Base-by-base conservation (phyloP, 2,113 vertebrate species). In the Nasalis larvatus region DNA sequence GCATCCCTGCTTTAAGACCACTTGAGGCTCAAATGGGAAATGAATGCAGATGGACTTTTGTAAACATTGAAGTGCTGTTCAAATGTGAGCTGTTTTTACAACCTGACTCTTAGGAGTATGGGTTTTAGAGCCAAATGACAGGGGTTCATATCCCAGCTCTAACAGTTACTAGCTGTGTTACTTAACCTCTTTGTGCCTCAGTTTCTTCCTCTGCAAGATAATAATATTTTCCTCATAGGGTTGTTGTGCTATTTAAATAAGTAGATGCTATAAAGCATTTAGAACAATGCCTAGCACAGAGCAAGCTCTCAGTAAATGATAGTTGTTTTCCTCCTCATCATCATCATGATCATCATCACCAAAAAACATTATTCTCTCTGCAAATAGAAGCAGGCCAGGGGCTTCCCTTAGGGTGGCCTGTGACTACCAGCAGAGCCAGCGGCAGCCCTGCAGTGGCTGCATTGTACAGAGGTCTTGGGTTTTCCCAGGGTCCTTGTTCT, bases 381-480 rank as follows among this genome's bases (percentile, higher is more conserved):
- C 52, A 0, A 47, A 52, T 0, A 58, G 27, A 86, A 78, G 60
- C 14, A 23, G 32, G 23, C 42, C 11, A 4, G 21, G 17, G 13
- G 30, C 63, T 40, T 54, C 78, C 35, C 4, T 16, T 2, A 0
- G 18, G 6, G 52, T 49, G 30, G 12, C 47, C 20, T 18, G 69
- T 6, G 40, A 40, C 56, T 42, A 37, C 86, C 85, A 13, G 23
- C 7, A 42, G 56, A 42, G 30, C 10, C 8, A 18, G 27, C 3
- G 17, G 0, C 18, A 56, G 47, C 68, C 23, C 69, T 32, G 20
- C 27, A 0, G 11, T 49, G 45, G 25, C 18, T 2, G 0, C 60
- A 42, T 45, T 37, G 8, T 23, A 23, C 80, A 47, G n/a, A 88
- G n/a, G 42, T 20, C 80, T 20, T 74, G 25, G 18, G 7, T 3